Evolutionary conservation across 2,888 invertebrate species (phyloP).

Genomic region (Drosophila birchii): DNA sequence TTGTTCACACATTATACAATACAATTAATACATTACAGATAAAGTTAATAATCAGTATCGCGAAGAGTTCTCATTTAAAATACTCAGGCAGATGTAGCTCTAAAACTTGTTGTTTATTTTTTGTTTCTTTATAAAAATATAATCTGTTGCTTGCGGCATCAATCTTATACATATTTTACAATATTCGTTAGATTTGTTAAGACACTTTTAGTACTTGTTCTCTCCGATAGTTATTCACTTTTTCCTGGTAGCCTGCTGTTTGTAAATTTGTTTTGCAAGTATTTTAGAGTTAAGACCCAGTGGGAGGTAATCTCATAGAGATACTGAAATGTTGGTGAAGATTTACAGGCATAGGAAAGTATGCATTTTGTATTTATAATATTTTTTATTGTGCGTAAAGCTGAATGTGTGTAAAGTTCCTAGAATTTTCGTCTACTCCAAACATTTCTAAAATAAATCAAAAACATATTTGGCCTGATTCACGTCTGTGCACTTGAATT

Average conservation of each 20-base stretch:
- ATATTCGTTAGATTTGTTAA: slow-evolving; percentile 47
- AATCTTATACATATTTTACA: slow-evolving; percentile 30
- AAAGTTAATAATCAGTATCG: slow-evolving; percentile 4
- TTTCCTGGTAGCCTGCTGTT: slow-evolving; percentile 3
- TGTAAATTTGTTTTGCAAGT: slow-evolving; percentile 30
- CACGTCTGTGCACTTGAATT: neutral
- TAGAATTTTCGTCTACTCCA: neutral
- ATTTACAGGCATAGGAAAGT: neutral
- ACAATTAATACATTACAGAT: slow-evolving; percentile 14
- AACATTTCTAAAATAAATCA: neutral
- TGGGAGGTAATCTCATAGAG: slow-evolving; percentile 16
- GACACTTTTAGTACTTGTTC: slow-evolving; percentile 51
- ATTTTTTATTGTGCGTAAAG: slow-evolving; percentile 16
- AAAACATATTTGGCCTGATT: neutral
- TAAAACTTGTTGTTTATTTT: slow-evolving; percentile 20
- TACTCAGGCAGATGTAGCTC: slow-evolving; percentile 45
- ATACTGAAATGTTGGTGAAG: slow-evolving; percentile 13
- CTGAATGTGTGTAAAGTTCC: neutral
- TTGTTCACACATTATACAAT: slow-evolving; percentile 15
- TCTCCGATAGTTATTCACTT: slow-evolving; percentile 22
- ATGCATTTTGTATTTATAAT: neutral
- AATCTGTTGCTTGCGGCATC: slow-evolving; percentile 27
- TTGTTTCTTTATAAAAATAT: slow-evolving; percentile 38
- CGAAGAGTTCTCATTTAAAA: slow-evolving; percentile 28
- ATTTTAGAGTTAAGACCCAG: slow-evolving; percentile 9